Evolutionary conservation across 1,140 invertebrate species (phyloP).

Genomic region (Wiebesia pumilae): DNA sequence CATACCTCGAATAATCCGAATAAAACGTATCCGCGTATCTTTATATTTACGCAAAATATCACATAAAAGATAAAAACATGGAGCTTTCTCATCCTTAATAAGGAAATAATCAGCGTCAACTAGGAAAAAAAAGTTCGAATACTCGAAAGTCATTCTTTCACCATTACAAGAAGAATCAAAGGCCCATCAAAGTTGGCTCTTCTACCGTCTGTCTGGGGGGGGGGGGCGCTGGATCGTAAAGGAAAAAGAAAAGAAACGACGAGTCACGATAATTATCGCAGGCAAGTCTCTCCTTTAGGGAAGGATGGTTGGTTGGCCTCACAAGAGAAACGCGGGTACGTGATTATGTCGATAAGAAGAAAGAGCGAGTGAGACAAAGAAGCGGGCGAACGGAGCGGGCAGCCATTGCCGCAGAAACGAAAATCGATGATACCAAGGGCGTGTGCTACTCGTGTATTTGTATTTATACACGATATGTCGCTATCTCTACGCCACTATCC

Average conservation of each 20-base stretch:
- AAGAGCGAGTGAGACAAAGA: not conserved
- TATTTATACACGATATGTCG: conserved; percentile 34
- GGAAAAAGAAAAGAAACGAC: not conserved
- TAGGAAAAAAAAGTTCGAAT: not conserved
- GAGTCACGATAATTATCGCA: conserved; percentile 8
- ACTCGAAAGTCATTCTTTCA: not conserved
- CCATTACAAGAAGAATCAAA: not conserved
- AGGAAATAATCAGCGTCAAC: not conserved
- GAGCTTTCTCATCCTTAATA: not conserved
- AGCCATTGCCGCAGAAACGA: conserved; percentile 42
- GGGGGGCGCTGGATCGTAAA: not conserved
- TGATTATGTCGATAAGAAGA: conserved; percentile 3
- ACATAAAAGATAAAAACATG: not conserved
- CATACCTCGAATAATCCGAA: not conserved
- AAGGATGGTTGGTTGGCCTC: not conserved
- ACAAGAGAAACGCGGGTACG: not conserved
- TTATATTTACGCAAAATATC: not conserved
- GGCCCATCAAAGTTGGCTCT: not conserved
- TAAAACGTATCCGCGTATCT: not conserved
- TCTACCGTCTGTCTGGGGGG: no score
- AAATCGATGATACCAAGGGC: conserved; percentile 47
- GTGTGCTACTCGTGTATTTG: conserved; percentile 30
- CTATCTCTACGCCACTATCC: not conserved
- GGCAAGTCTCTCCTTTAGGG: not conserved
- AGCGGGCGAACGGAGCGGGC: not conserved